A percentile compares a stretch with the other conserved stretches of the same genome.
These are phyloP conservation scores for Saguinus midas DNA, from an alignment of 2,113 vertebrate species.

Conservation along the genomic window DNA sequence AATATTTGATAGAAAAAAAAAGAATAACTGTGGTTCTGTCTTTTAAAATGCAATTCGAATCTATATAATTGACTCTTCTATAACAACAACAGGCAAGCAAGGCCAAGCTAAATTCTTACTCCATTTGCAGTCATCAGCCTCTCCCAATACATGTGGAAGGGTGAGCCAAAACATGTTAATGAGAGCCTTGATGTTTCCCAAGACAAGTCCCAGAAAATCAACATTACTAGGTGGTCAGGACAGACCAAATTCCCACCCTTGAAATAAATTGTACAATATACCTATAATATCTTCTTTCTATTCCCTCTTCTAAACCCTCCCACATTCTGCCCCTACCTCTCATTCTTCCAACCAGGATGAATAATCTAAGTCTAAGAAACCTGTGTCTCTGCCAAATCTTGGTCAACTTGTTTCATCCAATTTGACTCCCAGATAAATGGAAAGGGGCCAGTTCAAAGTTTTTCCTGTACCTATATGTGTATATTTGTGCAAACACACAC, in stretches of 20 bases:
- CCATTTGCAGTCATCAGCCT: neutral
- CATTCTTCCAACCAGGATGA: constrained; percentile 27
- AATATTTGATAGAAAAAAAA: constrained; percentile 17
- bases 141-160: constrained; percentile 19
- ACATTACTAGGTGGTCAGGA: neutral
- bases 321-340: neutral
- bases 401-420: constrained; percentile 10
- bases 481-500: neutral
- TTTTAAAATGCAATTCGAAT: constrained; percentile 6
- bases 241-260: constrained; percentile 38
- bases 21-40: neutral
- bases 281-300: constrained; percentile 23
- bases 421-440: constrained; percentile 46
- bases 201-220: constrained; percentile 13
- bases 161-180: constrained; percentile 33
- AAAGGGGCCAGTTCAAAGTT: constrained; percentile 35
- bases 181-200: constrained; percentile 7
- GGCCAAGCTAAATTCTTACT: constrained; percentile 37
- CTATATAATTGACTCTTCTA: neutral
- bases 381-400: constrained; percentile 46
- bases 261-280: constrained; percentile 41
- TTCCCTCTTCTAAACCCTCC: neutral
- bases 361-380: constrained; percentile 23
- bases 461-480: neutral
- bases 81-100: constrained; percentile 20